phyloP scores from a whole-genome alignment of 2,113 vertebrate species.

The Cephalopterus ornatus region DNA sequence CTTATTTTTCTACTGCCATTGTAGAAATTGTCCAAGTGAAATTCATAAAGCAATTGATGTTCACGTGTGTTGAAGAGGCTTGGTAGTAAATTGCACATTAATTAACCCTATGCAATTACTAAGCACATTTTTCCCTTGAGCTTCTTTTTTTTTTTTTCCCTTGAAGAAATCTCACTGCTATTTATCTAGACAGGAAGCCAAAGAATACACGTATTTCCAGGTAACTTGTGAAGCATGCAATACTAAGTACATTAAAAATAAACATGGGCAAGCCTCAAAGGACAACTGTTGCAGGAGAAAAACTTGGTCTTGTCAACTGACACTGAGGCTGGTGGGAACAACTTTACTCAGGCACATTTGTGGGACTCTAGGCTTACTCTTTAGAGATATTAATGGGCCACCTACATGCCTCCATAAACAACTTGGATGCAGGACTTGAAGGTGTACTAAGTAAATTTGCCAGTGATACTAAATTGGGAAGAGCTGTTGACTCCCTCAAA shows the following conservation, averaged over 20 bases:
- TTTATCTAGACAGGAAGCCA: background rate
- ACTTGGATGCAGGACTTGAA: background rate
- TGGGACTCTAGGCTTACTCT: background rate
- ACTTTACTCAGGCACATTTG: background rate
- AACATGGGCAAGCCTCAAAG: background rate
- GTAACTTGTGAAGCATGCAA: background rate
- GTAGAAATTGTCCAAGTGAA: background rate
- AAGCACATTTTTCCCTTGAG: accelerated
- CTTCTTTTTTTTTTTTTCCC: background rate
- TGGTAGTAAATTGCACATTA: background rate
- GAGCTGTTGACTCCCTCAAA: background rate
- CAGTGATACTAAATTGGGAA: accelerated
- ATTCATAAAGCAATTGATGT: background rate
- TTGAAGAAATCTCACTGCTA: background rate
- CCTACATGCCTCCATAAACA: background rate
- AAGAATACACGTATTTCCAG: background rate
- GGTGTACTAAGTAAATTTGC: background rate
- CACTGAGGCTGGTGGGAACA: background rate
- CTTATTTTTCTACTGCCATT: background rate
- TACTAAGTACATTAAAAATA: background rate
- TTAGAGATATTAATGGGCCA: background rate
- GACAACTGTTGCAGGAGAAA: background rate
- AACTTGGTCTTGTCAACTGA: background rate
- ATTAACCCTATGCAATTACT: background rate
- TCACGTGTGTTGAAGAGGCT: background rate